Evolutionary conservation across 2,888 invertebrate genomes (phyloP).

Genomic region (Lepidonotus clava): DNA sequence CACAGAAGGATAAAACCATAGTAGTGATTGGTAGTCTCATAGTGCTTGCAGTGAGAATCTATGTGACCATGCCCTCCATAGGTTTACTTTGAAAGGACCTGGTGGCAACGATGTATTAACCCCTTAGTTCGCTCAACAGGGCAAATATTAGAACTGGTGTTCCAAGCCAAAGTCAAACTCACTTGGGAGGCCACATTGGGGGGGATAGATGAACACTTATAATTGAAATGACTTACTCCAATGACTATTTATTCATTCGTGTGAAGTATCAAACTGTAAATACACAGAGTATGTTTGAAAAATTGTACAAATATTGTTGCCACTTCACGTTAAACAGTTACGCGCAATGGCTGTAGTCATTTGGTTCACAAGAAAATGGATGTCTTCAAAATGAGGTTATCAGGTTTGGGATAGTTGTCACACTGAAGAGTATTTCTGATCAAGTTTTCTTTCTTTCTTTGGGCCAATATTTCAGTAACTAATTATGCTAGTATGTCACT

Average conservation of each 20-base stretch:
- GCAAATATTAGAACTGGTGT: background rate
- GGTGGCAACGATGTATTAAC: background rate
- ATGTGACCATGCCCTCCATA: background rate
- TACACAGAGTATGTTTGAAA: background rate
- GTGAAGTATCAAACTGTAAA: constrained; percentile 32
- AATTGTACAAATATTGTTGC: constrained; percentile 32
- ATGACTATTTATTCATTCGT: background rate
- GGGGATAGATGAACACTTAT: background rate
- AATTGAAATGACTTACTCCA: background rate
- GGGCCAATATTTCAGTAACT: too few relatives aligned
- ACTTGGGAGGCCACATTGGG: background rate
- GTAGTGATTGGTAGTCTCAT: background rate
- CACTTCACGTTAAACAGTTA: constrained; percentile 19
- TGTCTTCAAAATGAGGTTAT: too few relatives aligned
- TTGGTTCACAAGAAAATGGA: too few relatives aligned
- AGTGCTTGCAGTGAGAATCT: constrained; percentile 24
- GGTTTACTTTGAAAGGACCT: background rate
- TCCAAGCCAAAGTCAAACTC: constrained; percentile 24
- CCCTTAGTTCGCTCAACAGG: background rate
- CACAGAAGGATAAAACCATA: background rate
- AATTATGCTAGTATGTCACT: too few relatives aligned
- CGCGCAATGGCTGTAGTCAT: too few relatives aligned
- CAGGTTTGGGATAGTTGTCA: too few relatives aligned
- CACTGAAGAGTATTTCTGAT: too few relatives aligned
- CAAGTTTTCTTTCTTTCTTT: too few relatives aligned